Base-by-base conservation (phyloP, 2,888 invertebrate genomes). In the Phymatocera aterrima region DNA sequence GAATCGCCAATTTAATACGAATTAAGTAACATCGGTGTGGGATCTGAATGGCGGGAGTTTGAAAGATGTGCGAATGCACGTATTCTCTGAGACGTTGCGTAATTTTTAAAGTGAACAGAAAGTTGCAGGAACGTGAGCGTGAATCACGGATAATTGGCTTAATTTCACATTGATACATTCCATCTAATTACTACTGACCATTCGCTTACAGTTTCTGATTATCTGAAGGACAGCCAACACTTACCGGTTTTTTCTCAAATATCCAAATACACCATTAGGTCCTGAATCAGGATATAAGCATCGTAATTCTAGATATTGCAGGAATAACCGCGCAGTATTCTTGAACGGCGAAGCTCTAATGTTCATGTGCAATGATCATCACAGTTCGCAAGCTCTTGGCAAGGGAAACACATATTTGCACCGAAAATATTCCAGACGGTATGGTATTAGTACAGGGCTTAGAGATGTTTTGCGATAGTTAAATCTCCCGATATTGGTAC, bases 1-100 rank as follows among this genome's bases (percentile, higher is more conserved):
- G 8, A 64, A 64, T 64, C 37, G 34, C 18, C 18, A 64, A 37
- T 64, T 64, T 64, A 64, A 64, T 64, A 64, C 64, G 34, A 64
- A 64, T 64, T 64, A 64, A 18, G 37, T 64, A 64, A 64, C 37
- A 37, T 64, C 37, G 18, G 37, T 37, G 64, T 64, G 64, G 64
- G 64, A 64, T 34, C 64, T 37, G 6, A 10, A 64, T 64, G 18
- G 37, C 37, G 10, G 10, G 1, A 21, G 64, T 37, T 15, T 12
- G 15, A 64, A 10, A 21, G 61, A 61, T 61, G 31, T n/a, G 18
- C 61, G 34, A 61, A 61, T 61, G 15, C 18, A 61, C 18, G 12
- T 51, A 64, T 64, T 18, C 18, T 37, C 12, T 21, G 28, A 28
- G 34, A 18, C 8, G 10, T 64, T 34, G 64, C 64, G 64, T 64